phyloP scores from a whole-genome alignment of 1,140 invertebrate genomes.

The Drosophila funebris region DNA sequence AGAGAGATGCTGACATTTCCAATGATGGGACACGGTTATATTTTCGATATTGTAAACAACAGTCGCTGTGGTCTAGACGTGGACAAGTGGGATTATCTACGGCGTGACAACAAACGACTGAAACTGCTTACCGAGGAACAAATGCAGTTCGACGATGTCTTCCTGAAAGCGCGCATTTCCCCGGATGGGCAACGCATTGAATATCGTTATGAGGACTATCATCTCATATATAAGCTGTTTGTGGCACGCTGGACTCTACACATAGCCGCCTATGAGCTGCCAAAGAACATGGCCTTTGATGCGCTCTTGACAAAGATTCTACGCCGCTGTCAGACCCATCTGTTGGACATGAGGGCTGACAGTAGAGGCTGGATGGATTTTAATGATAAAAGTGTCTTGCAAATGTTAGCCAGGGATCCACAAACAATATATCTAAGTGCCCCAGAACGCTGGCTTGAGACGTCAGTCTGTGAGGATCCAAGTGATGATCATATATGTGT shows the following conservation, averaged over 20 bases:
- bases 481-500: constrained; percentile 14
- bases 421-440: constrained; percentile 15
- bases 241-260: constrained; percentile 55
- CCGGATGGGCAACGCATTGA: constrained; percentile 69
- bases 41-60: constrained; percentile 86
- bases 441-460: constrained; percentile 28
- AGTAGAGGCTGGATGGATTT: constrained; percentile 38
- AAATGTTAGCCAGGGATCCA: constrained; percentile 38
- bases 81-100: constrained; percentile 90
- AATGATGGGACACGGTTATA: constrained; percentile 55
- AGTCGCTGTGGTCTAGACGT: constrained; percentile 88
- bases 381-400: constrained; percentile 38
- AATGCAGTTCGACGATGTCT: constrained; percentile 65
- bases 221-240: constrained; percentile 65
- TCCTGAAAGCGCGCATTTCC: constrained; percentile 56
- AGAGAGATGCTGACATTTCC: constrained; percentile 48
- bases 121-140: constrained; percentile 42
- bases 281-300: constrained; percentile 38
- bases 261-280: constrained; percentile 45
- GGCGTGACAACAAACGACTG: constrained; percentile 85
- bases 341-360: constrained; percentile 24
- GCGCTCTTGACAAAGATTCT: constrained; percentile 33
- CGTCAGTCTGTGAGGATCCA: background rate
- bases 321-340: constrained; percentile 20
- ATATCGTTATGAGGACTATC: constrained; percentile 72